phyloP scores from a whole-genome alignment of 1,140 invertebrate species.

The Drosophila sp. region DNA sequence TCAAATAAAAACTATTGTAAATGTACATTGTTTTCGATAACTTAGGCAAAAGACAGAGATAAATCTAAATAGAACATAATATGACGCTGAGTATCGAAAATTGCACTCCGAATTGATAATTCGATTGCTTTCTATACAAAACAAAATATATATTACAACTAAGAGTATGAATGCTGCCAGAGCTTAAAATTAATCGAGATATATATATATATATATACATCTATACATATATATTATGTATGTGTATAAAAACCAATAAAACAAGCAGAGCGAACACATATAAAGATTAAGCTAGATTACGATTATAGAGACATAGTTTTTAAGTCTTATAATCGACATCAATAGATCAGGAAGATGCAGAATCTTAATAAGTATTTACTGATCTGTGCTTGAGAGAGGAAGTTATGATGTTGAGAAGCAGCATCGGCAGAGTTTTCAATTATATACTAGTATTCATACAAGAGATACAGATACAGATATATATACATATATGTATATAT shows the following conservation, averaged over 20 bases:
- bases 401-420: background rate
- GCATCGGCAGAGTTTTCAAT: background rate
- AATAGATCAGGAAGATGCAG: too few species aligned
- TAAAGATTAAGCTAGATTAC: conserved; percentile 20
- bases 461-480: background rate
- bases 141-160: background rate
- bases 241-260: conserved; percentile 29
- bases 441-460: conserved; percentile 11
- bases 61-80: background rate
- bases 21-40: conserved; percentile 15
- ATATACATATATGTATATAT: background rate
- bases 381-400: too few species aligned
- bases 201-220: conserved; percentile 16
- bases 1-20: conserved; percentile 30
- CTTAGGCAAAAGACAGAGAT: background rate
- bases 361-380: too few species aligned
- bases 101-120: conserved; percentile 29
- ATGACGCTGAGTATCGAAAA: background rate
- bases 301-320: background rate
- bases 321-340: too few species aligned
- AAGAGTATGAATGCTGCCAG: too few species aligned
- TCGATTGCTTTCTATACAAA: conserved; percentile 26
- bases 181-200: too few species aligned
- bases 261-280: conserved; percentile 18
- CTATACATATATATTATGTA: conserved; percentile 38